Percentiles rank a stretch among this genome's conserved stretches.
phyloP scores from a whole-genome alignment of 2,888 invertebrate genomes.

The Chrysopilus asiliformis region DNA sequence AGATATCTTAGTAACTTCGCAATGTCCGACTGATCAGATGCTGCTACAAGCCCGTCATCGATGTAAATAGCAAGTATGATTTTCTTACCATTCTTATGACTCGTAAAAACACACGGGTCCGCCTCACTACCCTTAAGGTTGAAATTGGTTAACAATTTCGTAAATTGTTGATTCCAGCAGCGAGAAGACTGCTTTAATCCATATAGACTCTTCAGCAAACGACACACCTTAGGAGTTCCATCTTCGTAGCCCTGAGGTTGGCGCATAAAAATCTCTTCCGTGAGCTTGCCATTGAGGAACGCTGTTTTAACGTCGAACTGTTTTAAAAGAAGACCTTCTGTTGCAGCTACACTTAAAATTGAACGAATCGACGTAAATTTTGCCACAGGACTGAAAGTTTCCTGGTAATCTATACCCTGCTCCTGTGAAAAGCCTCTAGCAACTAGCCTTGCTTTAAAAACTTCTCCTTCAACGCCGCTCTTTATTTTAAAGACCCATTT shows the following conservation, averaged over 20 bases:
- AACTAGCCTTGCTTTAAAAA: slow-evolving; percentile 22
- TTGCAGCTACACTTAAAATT: slow-evolving; percentile 11
- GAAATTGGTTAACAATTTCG: slow-evolving; percentile 5
- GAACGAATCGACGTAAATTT: slow-evolving; percentile 18
- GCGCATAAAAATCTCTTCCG: slow-evolving; percentile 6
- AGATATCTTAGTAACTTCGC: slow-evolving; percentile 2
- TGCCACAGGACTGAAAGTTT: slow-evolving; percentile 24
- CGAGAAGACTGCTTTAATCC: slow-evolving; percentile 9
- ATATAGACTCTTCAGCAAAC: slow-evolving; percentile 6
- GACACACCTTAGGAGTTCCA: slow-evolving; percentile 4
- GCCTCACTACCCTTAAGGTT: slow-evolving; percentile 1
- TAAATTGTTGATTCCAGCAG: slow-evolving; percentile 10
- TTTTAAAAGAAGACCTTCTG: not conserved
- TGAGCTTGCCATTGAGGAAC: slow-evolving; percentile 7
- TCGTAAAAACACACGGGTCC: slow-evolving; percentile 8
- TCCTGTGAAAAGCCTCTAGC: slow-evolving; percentile 21
- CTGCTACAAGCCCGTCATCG: slow-evolving; percentile 6
- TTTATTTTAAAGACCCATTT: slow-evolving; percentile 22
- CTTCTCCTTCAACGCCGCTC: slow-evolving; percentile 13
- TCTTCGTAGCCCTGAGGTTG: slow-evolving; percentile 8
- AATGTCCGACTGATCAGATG: slow-evolving; percentile 5
- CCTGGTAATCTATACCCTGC: slow-evolving; percentile 20
- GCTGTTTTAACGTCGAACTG: slow-evolving; percentile 9
- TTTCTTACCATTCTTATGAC: not conserved
- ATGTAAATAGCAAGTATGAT: slow-evolving; percentile 6